Percentiles rank a stretch among this genome's conserved stretches.
phyloP scores from a whole-genome alignment of 1,140 invertebrate species.

The silkworm (Bombyx mori) region DNA sequence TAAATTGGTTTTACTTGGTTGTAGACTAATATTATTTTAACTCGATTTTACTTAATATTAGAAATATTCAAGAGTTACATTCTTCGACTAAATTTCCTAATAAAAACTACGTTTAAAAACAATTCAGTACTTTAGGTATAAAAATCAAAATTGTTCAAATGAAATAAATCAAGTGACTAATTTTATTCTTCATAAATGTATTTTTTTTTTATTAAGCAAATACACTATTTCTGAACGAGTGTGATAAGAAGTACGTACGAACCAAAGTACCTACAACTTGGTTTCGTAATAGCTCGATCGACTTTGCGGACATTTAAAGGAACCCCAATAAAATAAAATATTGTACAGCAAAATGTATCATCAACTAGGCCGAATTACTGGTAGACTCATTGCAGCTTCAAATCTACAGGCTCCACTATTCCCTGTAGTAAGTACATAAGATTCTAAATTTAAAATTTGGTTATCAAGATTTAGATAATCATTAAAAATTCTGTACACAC shows the following conservation, averaged over 20 bases:
- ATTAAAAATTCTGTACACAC: no score
- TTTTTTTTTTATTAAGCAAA: not conserved
- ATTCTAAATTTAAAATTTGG: no score
- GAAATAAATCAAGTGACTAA: not conserved
- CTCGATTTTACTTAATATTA: no score
- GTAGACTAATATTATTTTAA: no score
- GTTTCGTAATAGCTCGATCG: constrained; percentile 61
- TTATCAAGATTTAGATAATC: no score
- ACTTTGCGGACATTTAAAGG: constrained; percentile 20
- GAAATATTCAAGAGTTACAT: no score
- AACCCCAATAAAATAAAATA: constrained; percentile 15
- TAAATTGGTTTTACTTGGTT: no score
- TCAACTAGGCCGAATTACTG: constrained; percentile 49
- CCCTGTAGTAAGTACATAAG: constrained; percentile 48
- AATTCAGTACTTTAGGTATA: no score
- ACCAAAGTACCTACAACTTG: no score
- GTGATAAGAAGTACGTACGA: no score
- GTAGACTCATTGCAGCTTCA: constrained; percentile 47
- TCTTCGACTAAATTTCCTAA: no score
- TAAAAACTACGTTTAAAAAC: no score
- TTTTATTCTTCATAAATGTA: not conserved
- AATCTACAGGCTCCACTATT: constrained; percentile 53
- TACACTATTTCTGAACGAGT: constrained; percentile 29
- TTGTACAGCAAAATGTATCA: constrained; percentile 46
- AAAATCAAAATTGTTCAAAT: not conserved